Evolutionary conservation across 1,140 invertebrate genomes (phyloP).

Genomic region (Glossosoma conforme): DNA sequence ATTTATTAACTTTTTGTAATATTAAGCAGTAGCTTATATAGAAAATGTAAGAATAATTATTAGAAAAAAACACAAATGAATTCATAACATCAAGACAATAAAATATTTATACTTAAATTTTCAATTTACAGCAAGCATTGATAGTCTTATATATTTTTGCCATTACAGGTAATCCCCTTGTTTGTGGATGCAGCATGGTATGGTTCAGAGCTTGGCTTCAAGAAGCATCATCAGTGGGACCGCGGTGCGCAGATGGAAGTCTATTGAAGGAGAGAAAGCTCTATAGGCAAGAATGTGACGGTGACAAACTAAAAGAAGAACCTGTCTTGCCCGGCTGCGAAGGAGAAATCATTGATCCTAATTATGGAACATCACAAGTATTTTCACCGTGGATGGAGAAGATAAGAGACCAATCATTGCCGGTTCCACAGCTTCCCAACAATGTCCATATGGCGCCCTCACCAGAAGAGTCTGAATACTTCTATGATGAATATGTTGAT

Average conservation of each 20-base stretch:
- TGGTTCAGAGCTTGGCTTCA: conserved; percentile 79
- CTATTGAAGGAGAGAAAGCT: conserved; percentile 65
- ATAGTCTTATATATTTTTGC: no score
- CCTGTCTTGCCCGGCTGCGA: conserved; percentile 59
- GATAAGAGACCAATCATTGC: conserved; percentile 43
- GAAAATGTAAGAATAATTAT: background rate
- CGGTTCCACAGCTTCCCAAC: conserved; percentile 20
- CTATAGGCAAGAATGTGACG: conserved; percentile 60
- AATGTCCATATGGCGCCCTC: conserved; percentile 47
- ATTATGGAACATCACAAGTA: conserved; percentile 47
- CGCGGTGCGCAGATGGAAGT: conserved; percentile 69
- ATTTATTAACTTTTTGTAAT: conserved; percentile 6
- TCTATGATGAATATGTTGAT: conserved; percentile 76
- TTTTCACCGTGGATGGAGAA: conserved; percentile 49
- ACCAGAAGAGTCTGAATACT: conserved; percentile 69
- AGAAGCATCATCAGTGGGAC: conserved; percentile 63
- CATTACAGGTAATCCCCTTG: conserved; percentile 71
- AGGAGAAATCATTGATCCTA: conserved; percentile 53
- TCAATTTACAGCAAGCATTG: no score
- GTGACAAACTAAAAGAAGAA: conserved; percentile 48
- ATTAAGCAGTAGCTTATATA: conserved; percentile 6
- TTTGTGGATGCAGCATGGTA: conserved; percentile 72
- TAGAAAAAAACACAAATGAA: background rate
- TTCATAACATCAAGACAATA: background rate
- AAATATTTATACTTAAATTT: no score